phyloP scores from a whole-genome alignment of 2,113 vertebrate genomes.

The Megaceryle torquata region DNA sequence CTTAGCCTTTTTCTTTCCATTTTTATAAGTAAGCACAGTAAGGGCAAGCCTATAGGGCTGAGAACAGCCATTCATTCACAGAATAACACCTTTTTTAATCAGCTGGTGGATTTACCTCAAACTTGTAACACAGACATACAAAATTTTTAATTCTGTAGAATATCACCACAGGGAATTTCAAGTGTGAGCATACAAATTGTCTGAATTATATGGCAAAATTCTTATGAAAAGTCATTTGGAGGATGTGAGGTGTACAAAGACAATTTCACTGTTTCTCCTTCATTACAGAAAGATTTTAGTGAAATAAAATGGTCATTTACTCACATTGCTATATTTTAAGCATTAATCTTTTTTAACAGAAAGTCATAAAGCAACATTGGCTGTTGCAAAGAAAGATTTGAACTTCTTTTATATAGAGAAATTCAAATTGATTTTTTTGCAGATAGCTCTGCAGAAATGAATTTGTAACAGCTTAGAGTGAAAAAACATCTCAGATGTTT shows the following conservation, averaged over 20 bases:
- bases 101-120: background rate
- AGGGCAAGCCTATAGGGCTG: background rate
- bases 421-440: background rate
- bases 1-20: background rate
- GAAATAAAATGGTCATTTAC: background rate
- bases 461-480: background rate
- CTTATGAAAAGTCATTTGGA: background rate
- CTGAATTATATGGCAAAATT: background rate
- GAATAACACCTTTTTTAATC: background rate
- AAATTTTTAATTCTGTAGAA: background rate
- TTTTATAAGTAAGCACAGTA: background rate
- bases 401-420: background rate
- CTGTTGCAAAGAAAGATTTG: background rate
- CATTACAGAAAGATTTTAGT: background rate
- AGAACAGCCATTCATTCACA: background rate
- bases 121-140: fast-evolving
- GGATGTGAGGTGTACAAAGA: background rate
- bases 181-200: background rate
- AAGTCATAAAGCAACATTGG: background rate
- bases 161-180: background rate
- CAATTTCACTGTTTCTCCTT: background rate
- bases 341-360: background rate
- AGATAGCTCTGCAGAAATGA: background rate
- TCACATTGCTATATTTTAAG: background rate
- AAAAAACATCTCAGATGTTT: background rate